Percentiles rank a stretch among this genome's conserved stretches.
Evolutionary conservation across 1,140 invertebrate genomes (phyloP).

Genomic region (Lepidostoma basale): DNA sequence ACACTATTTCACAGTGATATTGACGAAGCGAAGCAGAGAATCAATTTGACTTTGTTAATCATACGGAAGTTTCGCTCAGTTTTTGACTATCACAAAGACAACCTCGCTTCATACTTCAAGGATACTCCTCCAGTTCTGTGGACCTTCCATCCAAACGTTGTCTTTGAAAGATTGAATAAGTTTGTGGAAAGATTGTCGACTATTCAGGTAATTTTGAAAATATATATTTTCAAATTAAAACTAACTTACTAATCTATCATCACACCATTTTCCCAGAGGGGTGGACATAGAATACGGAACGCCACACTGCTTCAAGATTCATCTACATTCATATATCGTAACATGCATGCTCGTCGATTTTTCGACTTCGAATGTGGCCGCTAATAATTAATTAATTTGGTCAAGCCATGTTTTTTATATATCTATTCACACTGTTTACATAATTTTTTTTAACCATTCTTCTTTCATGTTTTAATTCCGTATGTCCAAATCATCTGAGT

Average conservation of each 20-base stretch:
- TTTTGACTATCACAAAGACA: constrained; percentile 75
- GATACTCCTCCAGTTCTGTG: constrained; percentile 71
- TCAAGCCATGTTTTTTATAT: too few species aligned
- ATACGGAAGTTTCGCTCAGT: constrained; percentile 67
- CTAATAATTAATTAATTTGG: too few species aligned
- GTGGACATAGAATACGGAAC: not conserved
- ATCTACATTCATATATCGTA: too few species aligned
- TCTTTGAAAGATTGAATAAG: constrained; percentile 84
- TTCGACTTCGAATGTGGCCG: too few species aligned
- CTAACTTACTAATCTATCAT: not conserved
- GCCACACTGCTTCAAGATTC: not conserved
- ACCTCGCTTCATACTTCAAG: constrained; percentile 68
- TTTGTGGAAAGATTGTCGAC: constrained; percentile 83
- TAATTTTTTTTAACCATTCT: too few species aligned
- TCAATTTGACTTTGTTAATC: constrained; percentile 74
- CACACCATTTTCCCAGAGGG: not conserved
- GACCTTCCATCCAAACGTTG: constrained; percentile 88
- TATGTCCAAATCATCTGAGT: too few species aligned
- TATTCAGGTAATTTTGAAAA: constrained; percentile 67
- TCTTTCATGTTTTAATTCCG: too few species aligned
- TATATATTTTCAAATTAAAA: too few species aligned
- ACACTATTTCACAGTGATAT: constrained; percentile 92
- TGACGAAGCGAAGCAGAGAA: constrained; percentile 81
- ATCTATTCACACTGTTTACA: too few species aligned
- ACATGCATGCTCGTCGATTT: too few species aligned